These are phyloP conservation scores for Plutomurus gul DNA, from an alignment of 1,140 invertebrate species.

Conservation along the genomic window DNA sequence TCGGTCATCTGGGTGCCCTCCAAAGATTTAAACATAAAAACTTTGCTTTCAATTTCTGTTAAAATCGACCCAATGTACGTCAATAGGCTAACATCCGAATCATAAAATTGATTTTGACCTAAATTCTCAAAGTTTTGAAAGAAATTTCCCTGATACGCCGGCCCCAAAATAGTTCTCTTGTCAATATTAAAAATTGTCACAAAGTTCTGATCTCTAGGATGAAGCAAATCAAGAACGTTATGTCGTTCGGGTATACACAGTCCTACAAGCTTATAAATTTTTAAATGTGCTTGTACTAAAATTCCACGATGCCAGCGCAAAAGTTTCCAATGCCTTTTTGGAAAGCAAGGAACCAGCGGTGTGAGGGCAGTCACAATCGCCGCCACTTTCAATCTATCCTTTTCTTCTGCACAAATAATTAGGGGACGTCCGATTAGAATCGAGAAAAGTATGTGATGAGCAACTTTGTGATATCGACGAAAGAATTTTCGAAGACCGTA, in stretches of 20 bases:
- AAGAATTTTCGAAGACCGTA: slow-evolving; percentile 54
- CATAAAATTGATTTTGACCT: slow-evolving; percentile 42
- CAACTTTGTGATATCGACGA: slow-evolving; percentile 44
- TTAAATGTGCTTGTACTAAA: slow-evolving; percentile 51
- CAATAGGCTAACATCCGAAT: slow-evolving; percentile 43
- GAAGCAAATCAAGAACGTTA: slow-evolving; percentile 54
- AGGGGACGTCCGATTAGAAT: slow-evolving; percentile 54
- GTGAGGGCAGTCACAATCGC: slow-evolving; percentile 48
- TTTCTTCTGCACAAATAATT: slow-evolving; percentile 51
- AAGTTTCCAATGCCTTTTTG: slow-evolving; percentile 45
- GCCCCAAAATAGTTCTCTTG: slow-evolving; percentile 42
- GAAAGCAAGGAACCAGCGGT: slow-evolving; percentile 39
- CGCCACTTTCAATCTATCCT: slow-evolving; percentile 21
- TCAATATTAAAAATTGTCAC: slow-evolving; percentile 50
- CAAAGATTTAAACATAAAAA: slow-evolving; percentile 46
- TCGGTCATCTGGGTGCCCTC: background rate
- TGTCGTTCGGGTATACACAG: slow-evolving; percentile 55
- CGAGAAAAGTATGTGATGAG: slow-evolving; percentile 55
- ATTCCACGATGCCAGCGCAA: slow-evolving; percentile 55
- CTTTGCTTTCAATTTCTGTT: slow-evolving; percentile 44
- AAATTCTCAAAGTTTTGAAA: slow-evolving; percentile 44
- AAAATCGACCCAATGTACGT: slow-evolving; percentile 47
- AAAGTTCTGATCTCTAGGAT: slow-evolving; percentile 42
- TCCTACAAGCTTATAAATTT: slow-evolving; percentile 53
- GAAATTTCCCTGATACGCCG: slow-evolving; percentile 46